Base-by-base conservation (phyloP, 2,797 vertebrate genomes). In the Streptopelia turtur region DNA sequence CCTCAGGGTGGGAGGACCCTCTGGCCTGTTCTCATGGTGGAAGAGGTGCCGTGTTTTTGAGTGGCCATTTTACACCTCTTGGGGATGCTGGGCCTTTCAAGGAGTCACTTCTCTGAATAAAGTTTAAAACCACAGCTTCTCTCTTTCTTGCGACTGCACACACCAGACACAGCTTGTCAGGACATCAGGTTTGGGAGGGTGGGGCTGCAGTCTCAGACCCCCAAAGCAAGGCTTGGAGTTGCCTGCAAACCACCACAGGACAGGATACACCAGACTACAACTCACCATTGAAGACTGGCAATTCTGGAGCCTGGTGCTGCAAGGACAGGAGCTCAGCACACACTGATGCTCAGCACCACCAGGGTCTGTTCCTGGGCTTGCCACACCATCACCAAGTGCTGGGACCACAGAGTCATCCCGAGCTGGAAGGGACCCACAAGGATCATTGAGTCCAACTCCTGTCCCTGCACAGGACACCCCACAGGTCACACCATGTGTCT, bases 231-330 rank as follows among this genome's bases (percentile, higher is more conserved):
- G n/a, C 31, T 24, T 21, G 53, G 30, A 47, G 27, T 2, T 49
- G 31, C 41, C 70, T 30, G n/a, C 35, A 75, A 25, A 41, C 28
- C 37, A 25, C 5, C 31, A 16, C 1, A 1, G 15, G 7, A 24
- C 5, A 22, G 5, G 14, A 31, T 10, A 11, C 0, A 15, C 16
- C 13, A 9, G 30, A 4, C 2, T 5, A 8, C 0, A 53, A 8
- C 37, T 70, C 17, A 0, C 2, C 5, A 8, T 13, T 59, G 49
- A 30, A 8, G 2, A 1, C 20, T 27, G 30, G 23, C 2, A 4
- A 1, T 10, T 31, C 41, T 37, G 55, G n/a, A 64, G 33, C 50
- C 27, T 39, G 16, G 5, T 9, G 31, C 24, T 71, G 23, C 47
- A 49, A 27, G 21, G 43, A 10, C 28, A 23, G 31, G 22, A 39